Evolutionary conservation across 1,140 invertebrate species (phyloP).

Genomic region (Aphidius gifuensis): DNA sequence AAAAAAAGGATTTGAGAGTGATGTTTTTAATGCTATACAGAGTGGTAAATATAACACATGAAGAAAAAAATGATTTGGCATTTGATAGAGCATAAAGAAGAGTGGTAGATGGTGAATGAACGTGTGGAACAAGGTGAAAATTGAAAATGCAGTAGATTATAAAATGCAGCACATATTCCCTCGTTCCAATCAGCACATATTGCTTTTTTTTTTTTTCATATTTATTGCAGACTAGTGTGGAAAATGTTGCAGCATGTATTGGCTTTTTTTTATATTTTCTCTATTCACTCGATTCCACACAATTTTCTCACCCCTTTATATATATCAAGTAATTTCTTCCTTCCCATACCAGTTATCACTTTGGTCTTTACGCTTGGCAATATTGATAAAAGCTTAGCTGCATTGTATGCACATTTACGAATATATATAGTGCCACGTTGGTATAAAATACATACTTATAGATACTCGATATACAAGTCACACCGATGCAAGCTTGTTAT

Average conservation of each 20-base stretch:
- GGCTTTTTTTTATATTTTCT: slow-evolving; percentile 5
- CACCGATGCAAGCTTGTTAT: slow-evolving; percentile 2
- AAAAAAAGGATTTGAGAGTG: no score
- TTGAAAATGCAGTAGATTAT: slow-evolving; percentile 56
- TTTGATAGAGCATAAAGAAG: slow-evolving; percentile 49
- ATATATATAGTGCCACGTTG: slow-evolving; percentile 23
- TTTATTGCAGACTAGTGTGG: not conserved
- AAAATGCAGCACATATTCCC: slow-evolving; percentile 43
- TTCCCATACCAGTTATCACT: not conserved
- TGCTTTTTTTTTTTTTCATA: not conserved
- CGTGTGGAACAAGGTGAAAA: slow-evolving; percentile 54
- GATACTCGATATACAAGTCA: slow-evolving; percentile 24
- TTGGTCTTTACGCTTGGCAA: slow-evolving; percentile 28
- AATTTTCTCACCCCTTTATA: slow-evolving; percentile 8
- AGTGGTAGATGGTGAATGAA: slow-evolving; percentile 11
- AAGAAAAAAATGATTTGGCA: slow-evolving; percentile 30
- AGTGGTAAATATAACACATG: no score
- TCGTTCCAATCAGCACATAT: slow-evolving; percentile 5
- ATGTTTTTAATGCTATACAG: no score
- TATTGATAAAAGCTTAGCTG: slow-evolving; percentile 55
- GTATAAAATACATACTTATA: slow-evolving; percentile 47
- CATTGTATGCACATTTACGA: slow-evolving; percentile 46
- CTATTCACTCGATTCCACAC: slow-evolving; percentile 8
- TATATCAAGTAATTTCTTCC: slow-evolving; percentile 26
- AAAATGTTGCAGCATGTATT: not conserved